Evolutionary conservation across 1,140 invertebrate species (phyloP).

Genomic region (Drosophila ironensis): DNA sequence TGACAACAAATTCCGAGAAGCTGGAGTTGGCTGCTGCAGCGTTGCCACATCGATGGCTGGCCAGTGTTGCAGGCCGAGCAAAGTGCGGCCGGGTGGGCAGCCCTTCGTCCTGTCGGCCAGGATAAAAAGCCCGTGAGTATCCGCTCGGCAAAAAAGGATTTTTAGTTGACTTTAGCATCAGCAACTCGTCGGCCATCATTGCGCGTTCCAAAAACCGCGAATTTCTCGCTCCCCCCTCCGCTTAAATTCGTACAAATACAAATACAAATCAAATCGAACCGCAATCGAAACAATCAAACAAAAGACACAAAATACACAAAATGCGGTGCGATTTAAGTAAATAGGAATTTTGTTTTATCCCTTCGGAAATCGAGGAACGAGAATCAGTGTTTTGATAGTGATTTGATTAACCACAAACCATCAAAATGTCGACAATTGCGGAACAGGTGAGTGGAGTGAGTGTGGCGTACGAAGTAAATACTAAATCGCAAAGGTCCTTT

Average conservation of each 20-base stretch:
- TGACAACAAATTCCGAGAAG: background rate
- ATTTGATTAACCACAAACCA: conserved; percentile 40
- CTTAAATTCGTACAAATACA: conserved; percentile 37
- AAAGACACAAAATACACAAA: conserved; percentile 16
- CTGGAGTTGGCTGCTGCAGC: no score
- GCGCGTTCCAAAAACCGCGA: conserved; percentile 34
- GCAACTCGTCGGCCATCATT: conserved; percentile 55
- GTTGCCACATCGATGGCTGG: background rate
- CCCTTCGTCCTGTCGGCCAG: conserved; percentile 3
- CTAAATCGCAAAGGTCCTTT: conserved; percentile 5
- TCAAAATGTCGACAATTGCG: conserved; percentile 72
- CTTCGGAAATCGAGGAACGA: no score
- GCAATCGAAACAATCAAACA: conserved; percentile 10
- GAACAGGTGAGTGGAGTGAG: conserved; percentile 63
- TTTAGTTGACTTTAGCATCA: conserved; percentile 75
- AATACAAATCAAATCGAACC: conserved; percentile 41
- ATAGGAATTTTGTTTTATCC: conserved; percentile 18
- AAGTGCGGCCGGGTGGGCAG: background rate
- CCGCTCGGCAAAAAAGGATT: conserved; percentile 54
- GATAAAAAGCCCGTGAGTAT: conserved; percentile 55
- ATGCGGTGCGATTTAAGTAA: conserved; percentile 37
- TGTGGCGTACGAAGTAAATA: conserved; percentile 15
- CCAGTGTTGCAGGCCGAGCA: background rate
- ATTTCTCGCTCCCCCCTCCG: conserved; percentile 3
- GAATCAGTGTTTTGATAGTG: conserved; percentile 11